Evolutionary conservation across 1,140 invertebrate genomes (phyloP).

Genomic region (Streblospio benedicti): DNA sequence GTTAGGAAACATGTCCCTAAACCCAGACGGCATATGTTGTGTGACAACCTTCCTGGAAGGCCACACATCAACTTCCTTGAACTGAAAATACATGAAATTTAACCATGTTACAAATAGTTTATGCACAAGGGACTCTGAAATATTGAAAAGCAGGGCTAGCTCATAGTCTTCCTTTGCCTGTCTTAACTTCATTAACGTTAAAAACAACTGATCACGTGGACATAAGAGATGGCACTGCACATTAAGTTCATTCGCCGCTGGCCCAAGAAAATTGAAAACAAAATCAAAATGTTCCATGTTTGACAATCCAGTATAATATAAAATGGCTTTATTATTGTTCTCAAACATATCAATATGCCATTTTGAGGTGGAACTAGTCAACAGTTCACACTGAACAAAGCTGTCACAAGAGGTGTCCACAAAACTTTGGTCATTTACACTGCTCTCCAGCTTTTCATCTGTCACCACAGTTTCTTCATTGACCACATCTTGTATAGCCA

Average conservation of each 20-base stretch:
- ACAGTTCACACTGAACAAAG: no score
- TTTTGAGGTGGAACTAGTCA: no score
- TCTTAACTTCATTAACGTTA: background rate
- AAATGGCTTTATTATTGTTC: background rate
- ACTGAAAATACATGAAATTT: slow-evolving; percentile 11
- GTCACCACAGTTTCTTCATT: no score
- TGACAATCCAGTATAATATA: background rate
- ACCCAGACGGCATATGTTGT: slow-evolving; percentile 21
- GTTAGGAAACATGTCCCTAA: slow-evolving; percentile 18
- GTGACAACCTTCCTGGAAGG: slow-evolving; percentile 19
- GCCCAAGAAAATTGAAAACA: background rate
- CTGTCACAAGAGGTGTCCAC: no score
- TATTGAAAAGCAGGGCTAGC: slow-evolving; percentile 11
- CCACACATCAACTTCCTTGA: slow-evolving; percentile 29
- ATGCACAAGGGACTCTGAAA: background rate
- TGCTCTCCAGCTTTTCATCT: no score
- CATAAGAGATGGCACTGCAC: background rate
- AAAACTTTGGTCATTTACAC: no score
- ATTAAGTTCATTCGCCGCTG: background rate
- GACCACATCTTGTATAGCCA: no score
- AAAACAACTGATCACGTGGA: background rate
- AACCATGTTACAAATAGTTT: slow-evolving; percentile 20
- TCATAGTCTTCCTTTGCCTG: background rate
- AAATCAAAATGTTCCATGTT: background rate
- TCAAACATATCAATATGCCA: background rate